Conservation (phyloP, 2,888 invertebrate genomes). For the Rhagium mordax region DNA sequence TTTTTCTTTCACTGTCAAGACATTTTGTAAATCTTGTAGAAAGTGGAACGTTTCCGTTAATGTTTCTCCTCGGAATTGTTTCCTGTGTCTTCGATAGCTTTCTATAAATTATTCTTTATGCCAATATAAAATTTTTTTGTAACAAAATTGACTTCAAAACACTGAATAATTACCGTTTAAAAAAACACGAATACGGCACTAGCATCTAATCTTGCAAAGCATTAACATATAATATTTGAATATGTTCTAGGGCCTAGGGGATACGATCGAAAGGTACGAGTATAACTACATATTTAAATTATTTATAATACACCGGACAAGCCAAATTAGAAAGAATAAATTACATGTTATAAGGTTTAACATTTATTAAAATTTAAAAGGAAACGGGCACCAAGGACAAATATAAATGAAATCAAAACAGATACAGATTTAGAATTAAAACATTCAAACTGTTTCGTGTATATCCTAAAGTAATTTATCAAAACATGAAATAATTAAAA, state of each 20-base stretch:
- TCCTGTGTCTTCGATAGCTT: no score
- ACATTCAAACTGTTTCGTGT: background rate
- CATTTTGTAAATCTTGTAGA: no score
- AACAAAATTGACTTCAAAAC: background rate
- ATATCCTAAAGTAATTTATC: no score
- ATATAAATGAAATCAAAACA: background rate
- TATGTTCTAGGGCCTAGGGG: background rate
- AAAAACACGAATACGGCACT: background rate
- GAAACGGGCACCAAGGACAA: slow-evolving; percentile 5
- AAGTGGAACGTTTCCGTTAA: no score
- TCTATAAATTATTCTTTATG: no score
- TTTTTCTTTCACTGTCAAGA: no score
- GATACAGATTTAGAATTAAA: background rate
- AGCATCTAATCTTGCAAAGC: background rate
- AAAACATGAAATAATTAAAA: background rate
- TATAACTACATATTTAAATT: slow-evolving; percentile 6
- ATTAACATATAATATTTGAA: background rate
- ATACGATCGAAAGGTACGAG: background rate
- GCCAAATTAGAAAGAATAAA: slow-evolving; percentile 11
- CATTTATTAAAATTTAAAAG: slow-evolving; percentile 12
- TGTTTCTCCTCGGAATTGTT: no score
- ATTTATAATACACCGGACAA: slow-evolving; percentile 11
- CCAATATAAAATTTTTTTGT: background rate
- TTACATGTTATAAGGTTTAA: slow-evolving; percentile 3
- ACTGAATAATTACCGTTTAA: background rate